Conservation (phyloP, 2,888 invertebrate genomes). For the Mongoloraphidia duomilia region DNA sequence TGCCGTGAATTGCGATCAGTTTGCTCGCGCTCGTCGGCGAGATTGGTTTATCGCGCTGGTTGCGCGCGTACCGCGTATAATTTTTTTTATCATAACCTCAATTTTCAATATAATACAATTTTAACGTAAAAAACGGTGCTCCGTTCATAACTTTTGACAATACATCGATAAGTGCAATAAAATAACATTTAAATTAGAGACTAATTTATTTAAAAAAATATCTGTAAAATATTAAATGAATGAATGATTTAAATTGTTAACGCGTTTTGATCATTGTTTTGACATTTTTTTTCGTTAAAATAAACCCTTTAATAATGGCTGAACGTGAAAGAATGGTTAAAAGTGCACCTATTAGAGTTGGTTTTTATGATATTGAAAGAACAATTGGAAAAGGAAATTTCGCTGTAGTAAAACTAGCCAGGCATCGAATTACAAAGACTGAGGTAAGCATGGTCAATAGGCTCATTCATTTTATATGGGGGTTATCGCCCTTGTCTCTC, state of each 20-base stretch:
- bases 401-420: constrained; percentile 94
- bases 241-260: background rate
- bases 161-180: background rate
- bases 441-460: constrained; percentile 53
- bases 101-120: too few species aligned
- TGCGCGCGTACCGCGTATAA: too few species aligned
- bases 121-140: too few species aligned
- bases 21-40: too few species aligned
- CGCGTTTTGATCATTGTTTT: background rate
- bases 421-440: constrained; percentile 95
- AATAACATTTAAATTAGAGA: background rate
- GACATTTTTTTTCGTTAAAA: background rate
- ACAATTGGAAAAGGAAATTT: constrained; percentile 99
- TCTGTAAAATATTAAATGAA: too few species aligned
- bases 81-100: too few species aligned
- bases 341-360: constrained; percentile 61
- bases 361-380: constrained; percentile 94
- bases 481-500: too few species aligned
- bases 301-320: constrained; percentile 20
- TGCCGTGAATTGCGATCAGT: too few species aligned
- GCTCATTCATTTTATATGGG: too few species aligned
- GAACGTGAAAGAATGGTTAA: constrained; percentile 25
- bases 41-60: too few species aligned
- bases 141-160: background rate
- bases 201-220: background rate